These are phyloP conservation scores for Acleris sparsana DNA, from an alignment of 2,888 invertebrate genomes.

Conservation along the genomic window DNA sequence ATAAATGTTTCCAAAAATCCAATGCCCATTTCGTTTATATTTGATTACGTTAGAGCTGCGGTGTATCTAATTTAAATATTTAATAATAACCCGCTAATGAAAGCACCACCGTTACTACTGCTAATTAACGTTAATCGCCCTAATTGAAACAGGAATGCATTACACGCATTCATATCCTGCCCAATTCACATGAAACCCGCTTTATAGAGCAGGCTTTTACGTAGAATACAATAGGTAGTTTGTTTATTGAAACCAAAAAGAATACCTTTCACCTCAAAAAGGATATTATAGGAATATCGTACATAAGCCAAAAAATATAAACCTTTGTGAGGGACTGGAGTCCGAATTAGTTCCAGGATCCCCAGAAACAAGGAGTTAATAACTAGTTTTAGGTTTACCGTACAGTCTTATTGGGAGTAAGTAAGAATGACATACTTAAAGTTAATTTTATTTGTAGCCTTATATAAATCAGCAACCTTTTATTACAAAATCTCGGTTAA, in stretches of 20 bases:
- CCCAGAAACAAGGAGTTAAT: no score
- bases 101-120: slow-evolving; percentile 46
- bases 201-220: neutral
- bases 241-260: no score
- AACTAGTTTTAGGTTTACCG: no score
- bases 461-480: slow-evolving; percentile 10
- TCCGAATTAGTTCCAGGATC: no score
- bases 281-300: no score
- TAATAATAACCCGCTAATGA: slow-evolving; percentile 50
- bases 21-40: slow-evolving; percentile 33
- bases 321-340: no score
- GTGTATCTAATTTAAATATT: slow-evolving; percentile 53
- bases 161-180: slow-evolving; percentile 44
- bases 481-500: slow-evolving; percentile 21
- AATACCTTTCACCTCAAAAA: no score
- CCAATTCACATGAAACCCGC: slow-evolving; percentile 46
- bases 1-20: slow-evolving; percentile 17
- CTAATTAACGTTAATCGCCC: slow-evolving; percentile 57
- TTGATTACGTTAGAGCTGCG: slow-evolving; percentile 46
- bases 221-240: no score
- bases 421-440: no score
- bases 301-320: no score
- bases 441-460: slow-evolving; percentile 6
- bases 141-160: slow-evolving; percentile 53
- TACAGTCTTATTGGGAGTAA: no score